A percentile compares a stretch with the other conserved stretches of the same genome.
These are phyloP conservation scores for Toxotes chatareus DNA, from an alignment of 2,113 vertebrate genomes.

Conservation along the genomic window DNA sequence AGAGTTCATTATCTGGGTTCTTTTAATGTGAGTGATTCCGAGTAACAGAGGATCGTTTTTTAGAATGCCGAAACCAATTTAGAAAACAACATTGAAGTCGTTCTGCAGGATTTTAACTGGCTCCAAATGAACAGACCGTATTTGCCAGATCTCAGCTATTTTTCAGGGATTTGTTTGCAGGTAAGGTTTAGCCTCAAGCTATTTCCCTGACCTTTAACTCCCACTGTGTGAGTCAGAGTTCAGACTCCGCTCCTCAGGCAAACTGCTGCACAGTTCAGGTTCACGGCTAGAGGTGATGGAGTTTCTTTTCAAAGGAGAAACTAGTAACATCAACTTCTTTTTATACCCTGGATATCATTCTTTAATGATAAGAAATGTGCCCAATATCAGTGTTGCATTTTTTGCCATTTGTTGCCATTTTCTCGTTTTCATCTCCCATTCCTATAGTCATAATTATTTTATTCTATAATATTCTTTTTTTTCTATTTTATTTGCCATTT, in stretches of 20 bases:
- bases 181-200: slow-evolving; percentile 1
- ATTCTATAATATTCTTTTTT: not conserved
- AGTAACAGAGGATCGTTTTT: slow-evolving; percentile 23
- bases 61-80: not conserved
- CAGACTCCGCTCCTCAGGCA: slow-evolving; percentile 13
- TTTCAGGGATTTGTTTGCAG: not conserved
- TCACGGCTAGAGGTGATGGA: not conserved
- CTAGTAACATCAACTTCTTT: not conserved
- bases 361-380: not conserved
- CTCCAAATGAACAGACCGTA: not conserved
- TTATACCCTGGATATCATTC: not conserved
- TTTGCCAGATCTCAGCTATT: not conserved
- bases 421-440: not conserved
- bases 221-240: slow-evolving; percentile 7
- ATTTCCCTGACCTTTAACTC: slow-evolving; percentile 35
- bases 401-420: not conserved
- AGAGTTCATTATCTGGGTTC: slow-evolving; percentile 20
- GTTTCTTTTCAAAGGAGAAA: not conserved
- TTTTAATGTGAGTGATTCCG: slow-evolving; percentile 8
- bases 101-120: not conserved
- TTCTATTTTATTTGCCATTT: not conserved
- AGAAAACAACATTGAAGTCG: not conserved
- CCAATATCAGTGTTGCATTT: not conserved
- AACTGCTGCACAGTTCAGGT: not conserved
- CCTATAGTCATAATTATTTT: not conserved